Base-by-base conservation (phyloP, 2,797 vertebrate genomes). In the Melanotaenia boesemani region DNA sequence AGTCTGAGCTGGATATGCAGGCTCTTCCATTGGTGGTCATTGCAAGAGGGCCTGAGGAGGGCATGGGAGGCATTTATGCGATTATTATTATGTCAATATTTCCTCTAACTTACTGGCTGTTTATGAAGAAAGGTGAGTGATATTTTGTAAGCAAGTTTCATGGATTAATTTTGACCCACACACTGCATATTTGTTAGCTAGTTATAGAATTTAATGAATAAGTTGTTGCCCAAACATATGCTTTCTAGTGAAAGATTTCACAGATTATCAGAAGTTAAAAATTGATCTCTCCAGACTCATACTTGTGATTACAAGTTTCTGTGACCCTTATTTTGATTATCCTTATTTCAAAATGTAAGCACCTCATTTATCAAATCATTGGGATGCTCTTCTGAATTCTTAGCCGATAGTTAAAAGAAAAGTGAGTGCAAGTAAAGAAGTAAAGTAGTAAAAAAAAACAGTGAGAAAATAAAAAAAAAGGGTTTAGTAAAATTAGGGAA, bases 41-140 rank as follows among this genome's bases (percentile, higher is more conserved):
- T 8, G 22, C 48, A 36, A 68, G 18, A 2, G 11, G 56, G 28
- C 59, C 65, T 13, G 79, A 83, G 20, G 88, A 79, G 20, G 24
- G 57, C 16, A 32, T 37, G 18, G 72, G 76, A 69, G 72, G 74
- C n/a, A 54, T 92, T 50, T 86, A 85, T 48, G 52, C 78, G 0
- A 18, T 91, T 2, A 8, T 89, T 37, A 30, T 92, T 20, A 65
- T 93, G 41, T 74, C 79, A n/a, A 1, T 91, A 26, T 74, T 91
- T 13, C 87, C 86, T 12, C 59, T 91, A 44, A 83, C 68, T 59
- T 87, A 67, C 70, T 88, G 86, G 83, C 66, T 92, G 57, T 81
- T 85, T 48, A 66, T 18, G 28, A 84, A 34, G 24, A 85, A 70
- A 84, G 89, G 88, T 91, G 80, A 91, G 92, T 87, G 34, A 11